A percentile compares a stretch with the other conserved stretches of the same genome.
Evolutionary conservation across 2,797 vertebrate genomes (phyloP).

Genomic region (Rachycentron canadum): DNA sequence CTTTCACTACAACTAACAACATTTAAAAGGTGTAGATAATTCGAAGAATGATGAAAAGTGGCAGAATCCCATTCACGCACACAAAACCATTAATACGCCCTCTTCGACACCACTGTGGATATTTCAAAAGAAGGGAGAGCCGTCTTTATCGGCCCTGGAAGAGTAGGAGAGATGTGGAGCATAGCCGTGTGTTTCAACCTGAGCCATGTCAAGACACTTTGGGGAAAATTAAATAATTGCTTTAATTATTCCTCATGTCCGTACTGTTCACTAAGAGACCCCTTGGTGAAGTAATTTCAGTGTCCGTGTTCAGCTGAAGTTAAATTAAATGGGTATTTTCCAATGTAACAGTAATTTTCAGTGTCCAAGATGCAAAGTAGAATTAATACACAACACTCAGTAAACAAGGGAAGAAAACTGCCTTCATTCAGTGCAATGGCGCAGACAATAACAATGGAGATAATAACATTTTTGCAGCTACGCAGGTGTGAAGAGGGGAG

Average conservation of each 20-base stretch:
- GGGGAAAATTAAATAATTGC: too few species aligned
- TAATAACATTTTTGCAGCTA: background rate
- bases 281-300: background rate
- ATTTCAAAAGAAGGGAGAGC: background rate
- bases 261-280: too few species aligned
- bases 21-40: conserved; percentile 21
- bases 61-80: background rate
- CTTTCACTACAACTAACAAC: conserved; percentile 5
- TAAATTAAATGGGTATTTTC: background rate
- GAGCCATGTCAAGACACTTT: too few species aligned
- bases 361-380: background rate
- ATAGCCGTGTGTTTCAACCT: too few species aligned
- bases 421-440: background rate
- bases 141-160: too few species aligned
- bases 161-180: too few species aligned
- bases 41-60: conserved; percentile 1
- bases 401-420: background rate
- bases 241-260: too few species aligned
- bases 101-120: background rate
- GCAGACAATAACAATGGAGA: background rate
- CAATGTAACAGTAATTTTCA: background rate
- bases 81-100: background rate
- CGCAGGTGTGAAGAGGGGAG: background rate
- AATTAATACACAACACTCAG: background rate
- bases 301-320: background rate